Evolutionary conservation across 1,140 invertebrate species (phyloP).

Genomic region (Drosophila simulans): DNA sequence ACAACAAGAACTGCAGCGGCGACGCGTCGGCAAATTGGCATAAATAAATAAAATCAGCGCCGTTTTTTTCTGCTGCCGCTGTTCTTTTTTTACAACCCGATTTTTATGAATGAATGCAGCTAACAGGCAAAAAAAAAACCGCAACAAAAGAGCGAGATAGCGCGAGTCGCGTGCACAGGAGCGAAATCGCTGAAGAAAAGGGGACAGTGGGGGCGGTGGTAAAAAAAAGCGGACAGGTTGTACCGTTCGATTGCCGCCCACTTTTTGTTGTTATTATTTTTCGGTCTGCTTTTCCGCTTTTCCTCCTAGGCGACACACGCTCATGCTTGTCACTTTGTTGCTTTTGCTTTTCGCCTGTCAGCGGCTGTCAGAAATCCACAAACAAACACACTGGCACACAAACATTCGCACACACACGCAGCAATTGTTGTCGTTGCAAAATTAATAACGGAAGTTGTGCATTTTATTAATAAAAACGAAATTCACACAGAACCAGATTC

Average conservation of each 20-base stretch:
- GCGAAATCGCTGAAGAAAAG: conserved; percentile 41
- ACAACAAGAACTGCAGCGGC: conserved; percentile 27
- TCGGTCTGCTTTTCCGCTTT: conserved; percentile 2
- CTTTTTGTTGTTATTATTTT: conserved; percentile 3
- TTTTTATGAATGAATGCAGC: conserved; percentile 82
- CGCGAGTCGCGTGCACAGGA: conserved; percentile 72
- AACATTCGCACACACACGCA: conserved; percentile 22
- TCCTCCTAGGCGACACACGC: conserved; percentile 29
- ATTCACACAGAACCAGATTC: conserved; percentile 47
- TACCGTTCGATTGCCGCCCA: conserved; percentile 36
- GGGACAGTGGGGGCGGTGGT: background rate
- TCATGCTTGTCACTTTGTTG: conserved; percentile 46
- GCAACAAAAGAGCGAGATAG: conserved; percentile 19
- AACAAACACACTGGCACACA: background rate
- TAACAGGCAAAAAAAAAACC: conserved; percentile 19
- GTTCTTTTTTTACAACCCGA: conserved; percentile 75
- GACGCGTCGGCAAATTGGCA: conserved; percentile 71
- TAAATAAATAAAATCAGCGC: conserved; percentile 70
- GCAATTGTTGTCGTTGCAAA: conserved; percentile 78
- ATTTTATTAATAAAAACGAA: conserved; percentile 84
- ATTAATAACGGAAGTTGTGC: conserved; percentile 84
- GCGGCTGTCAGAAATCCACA: conserved; percentile 26
- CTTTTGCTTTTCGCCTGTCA: conserved; percentile 34
- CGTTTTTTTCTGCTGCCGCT: conserved; percentile 32
- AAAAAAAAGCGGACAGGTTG: conserved; percentile 40